Conservation (phyloP, 2,888 invertebrate species). For the Bruchidius siliquastri region DNA sequence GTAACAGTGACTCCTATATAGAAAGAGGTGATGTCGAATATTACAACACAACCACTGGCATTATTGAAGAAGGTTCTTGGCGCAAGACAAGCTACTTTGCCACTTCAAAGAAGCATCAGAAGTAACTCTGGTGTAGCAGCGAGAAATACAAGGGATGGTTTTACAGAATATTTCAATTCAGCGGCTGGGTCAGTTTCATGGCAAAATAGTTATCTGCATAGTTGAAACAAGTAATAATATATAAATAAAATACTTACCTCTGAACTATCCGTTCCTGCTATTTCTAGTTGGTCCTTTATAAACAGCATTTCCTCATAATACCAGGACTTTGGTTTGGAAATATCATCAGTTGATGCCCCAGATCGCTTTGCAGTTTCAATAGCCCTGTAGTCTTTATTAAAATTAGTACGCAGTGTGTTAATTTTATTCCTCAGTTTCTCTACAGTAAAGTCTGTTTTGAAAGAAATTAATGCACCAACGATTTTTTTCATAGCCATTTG, state of each 20-base stretch:
- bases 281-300: conserved; percentile 7
- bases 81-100: conserved; percentile 8
- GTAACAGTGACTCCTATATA: conserved; percentile 9
- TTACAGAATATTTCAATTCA: conserved; percentile 13
- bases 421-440: no score
- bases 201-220: conserved; percentile 6
- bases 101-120: conserved; percentile 8
- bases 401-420: no score
- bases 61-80: conserved; percentile 15
- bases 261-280: conserved; percentile 7
- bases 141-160: conserved; percentile 9
- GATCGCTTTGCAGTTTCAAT: no score
- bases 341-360: no score
- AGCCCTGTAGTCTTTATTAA: no score
- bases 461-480: no score
- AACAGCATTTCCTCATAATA: conserved; percentile 6
- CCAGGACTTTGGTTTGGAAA: no score
- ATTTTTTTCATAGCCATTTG: no score
- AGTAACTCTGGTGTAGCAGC: conserved; percentile 8
- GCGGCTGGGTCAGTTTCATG: conserved; percentile 10
- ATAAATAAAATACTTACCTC: conserved; percentile 6
- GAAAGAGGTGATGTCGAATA: conserved; percentile 11
- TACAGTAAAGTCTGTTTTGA: no score
- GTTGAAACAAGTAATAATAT: neutral
- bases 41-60: conserved; percentile 9